phyloP scores from a whole-genome alignment of 1,140 invertebrate species.

The Holcopasites calliopsidis region DNA sequence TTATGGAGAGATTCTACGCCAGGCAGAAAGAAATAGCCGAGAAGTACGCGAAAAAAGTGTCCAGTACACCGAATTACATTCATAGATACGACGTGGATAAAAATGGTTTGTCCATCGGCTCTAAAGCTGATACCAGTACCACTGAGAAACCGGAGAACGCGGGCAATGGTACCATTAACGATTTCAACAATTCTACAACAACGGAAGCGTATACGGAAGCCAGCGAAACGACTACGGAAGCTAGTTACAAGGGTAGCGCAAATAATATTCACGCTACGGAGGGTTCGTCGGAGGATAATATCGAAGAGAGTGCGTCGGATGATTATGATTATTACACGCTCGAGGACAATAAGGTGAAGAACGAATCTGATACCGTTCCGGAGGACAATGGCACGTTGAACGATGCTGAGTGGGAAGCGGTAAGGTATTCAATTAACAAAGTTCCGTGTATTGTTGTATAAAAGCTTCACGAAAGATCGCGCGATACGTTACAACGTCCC shows the following conservation, averaged over 20 bases:
- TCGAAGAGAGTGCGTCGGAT: not conserved
- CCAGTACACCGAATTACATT: not conserved
- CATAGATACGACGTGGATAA: not conserved
- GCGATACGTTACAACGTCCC: no score
- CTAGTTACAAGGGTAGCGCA: not conserved
- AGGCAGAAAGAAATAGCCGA: constrained; percentile 54
- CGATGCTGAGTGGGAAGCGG: not conserved
- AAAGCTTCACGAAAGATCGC: not conserved
- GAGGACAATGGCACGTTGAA: not conserved
- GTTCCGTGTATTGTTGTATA: not conserved
- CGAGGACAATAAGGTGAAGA: not conserved
- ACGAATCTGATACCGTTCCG: not conserved
- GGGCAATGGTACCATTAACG: not conserved
- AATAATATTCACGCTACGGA: not conserved
- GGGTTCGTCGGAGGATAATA: not conserved
- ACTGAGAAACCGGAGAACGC: not conserved
- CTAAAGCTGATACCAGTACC: not conserved
- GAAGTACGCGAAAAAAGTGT: constrained; percentile 38
- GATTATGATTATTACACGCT: not conserved
- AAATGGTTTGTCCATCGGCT: not conserved
- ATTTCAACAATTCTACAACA: not conserved
- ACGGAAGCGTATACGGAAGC: not conserved
- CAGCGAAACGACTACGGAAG: not conserved
- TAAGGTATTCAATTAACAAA: not conserved
- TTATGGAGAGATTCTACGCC: constrained; percentile 63